phyloP scores from a whole-genome alignment of 1,140 invertebrate genomes.

The Leptestheria dahalacensis region DNA sequence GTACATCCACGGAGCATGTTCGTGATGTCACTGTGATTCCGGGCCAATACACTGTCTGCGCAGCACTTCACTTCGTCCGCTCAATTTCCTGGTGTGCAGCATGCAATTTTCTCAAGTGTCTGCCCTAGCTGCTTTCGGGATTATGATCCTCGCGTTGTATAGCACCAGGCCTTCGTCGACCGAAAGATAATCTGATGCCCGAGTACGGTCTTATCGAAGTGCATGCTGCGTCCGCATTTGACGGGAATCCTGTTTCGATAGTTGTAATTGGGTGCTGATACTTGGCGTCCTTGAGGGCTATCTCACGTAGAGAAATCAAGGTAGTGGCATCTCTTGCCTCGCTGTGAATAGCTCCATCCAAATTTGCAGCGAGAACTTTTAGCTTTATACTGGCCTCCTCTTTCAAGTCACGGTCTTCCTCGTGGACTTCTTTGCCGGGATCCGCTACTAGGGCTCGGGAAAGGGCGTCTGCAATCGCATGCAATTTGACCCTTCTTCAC shows the following conservation, averaged over 20 bases:
- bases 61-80: constrained; percentile 26
- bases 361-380: too few species aligned
- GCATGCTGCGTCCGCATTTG: background rate
- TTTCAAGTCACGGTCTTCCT: background rate
- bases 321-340: too few species aligned
- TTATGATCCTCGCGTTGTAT: constrained; percentile 2
- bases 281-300: too few species aligned
- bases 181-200: constrained; percentile 4
- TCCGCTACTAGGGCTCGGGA: background rate
- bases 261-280: too few species aligned
- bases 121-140: constrained; percentile 8
- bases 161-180: constrained; percentile 6
- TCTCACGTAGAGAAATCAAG: too few species aligned
- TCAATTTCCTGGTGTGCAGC: constrained; percentile 18
- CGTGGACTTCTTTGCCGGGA: background rate
- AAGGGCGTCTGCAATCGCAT: background rate
- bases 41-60: constrained; percentile 30
- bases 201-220: background rate
- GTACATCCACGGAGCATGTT: too few species aligned
- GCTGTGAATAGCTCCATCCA: background rate
- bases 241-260: background rate
- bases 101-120: constrained; percentile 13
- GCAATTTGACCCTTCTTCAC: constrained; percentile 11
- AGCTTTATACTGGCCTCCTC: too few species aligned
- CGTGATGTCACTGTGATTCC: constrained; percentile 28